Evolutionary conservation across 2,113 vertebrate genomes (phyloP), one percentile per base, ranked within the genome.

Genomic region (Elgaria multicarinata): DNA sequence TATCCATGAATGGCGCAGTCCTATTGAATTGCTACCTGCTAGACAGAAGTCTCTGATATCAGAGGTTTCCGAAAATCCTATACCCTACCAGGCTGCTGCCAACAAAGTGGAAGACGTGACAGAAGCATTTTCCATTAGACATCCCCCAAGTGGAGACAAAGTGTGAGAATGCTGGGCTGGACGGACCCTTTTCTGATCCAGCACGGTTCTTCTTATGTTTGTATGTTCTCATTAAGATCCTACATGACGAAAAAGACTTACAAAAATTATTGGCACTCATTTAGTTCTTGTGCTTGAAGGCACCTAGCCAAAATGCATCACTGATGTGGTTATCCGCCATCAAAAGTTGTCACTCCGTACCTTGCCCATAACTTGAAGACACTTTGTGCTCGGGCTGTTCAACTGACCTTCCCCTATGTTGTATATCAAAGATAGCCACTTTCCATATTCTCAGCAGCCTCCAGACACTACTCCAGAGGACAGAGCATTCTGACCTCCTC

Each of bases 251-350:
- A 67, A 31, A 67, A 10, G 6, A 67, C 66, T 10, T 83, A n/a
- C n/a, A 83, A 36, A 77, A 67, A 78, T 50, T 78, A 69, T n/a
- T 67, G 62, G 28, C 16, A 55, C 16, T 58, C 24, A 71, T 58
- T 39, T 2, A 84, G 12, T 81, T 42, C 24, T 46, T 42, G 18
- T 71, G 42, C 50, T 71, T 69, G 24, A 81, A 58, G 53, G 2
- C 5, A 55, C 36, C 9, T 28, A 69, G 31, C 64, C 46, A 5
- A 69, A 20, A 69, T 42, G 64, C 69, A 50, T 69, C 55, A 42
- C 7, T 39, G 80, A 42, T 26, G n/a, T 18, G 24, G 42, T 18
- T 22, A 36, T 2, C 1, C 0, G 2, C 66, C 36, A 26, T 1
- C 14, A 33, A 31, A 78, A 36, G 69, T 1, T 50, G 86, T 20